phyloP scores from a whole-genome alignment of 2,113 vertebrate genomes.

The Paedocypris sp. region DNA sequence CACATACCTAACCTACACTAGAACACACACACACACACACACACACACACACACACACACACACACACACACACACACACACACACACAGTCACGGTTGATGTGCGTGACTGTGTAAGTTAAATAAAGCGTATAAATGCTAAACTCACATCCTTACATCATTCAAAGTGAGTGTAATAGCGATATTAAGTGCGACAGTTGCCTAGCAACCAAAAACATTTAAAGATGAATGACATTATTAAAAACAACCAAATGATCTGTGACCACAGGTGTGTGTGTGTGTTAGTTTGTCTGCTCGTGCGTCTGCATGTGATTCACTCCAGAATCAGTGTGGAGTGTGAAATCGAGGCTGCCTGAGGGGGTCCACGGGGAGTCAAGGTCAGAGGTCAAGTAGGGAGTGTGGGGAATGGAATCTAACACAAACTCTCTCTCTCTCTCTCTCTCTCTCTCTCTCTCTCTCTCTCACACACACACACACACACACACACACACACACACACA shows the following conservation, averaged over 20 bases:
- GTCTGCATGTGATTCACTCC: no score
- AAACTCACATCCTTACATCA: no score
- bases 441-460: neutral
- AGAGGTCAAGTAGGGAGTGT: slow-evolving; percentile 27
- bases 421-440: neutral
- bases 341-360: neutral
- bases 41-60: slow-evolving; percentile 2
- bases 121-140: no score
- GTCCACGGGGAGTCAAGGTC: slow-evolving; percentile 10
- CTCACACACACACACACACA: slow-evolving; percentile 13
- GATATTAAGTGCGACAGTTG: no score
- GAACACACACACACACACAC: neutral
- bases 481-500: slow-evolving; percentile 15
- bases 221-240: no score
- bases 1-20: no score
- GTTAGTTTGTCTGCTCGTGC: no score
- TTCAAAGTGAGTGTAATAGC: no score
- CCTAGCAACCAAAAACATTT: no score
- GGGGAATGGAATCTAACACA: slow-evolving; percentile 23
- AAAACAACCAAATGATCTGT: no score
- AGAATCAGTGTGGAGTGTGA: neutral
- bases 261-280: no score
- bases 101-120: no score
- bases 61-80: slow-evolving; percentile 3
- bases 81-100: neutral